Evolutionary conservation across 2,113 vertebrate species (phyloP).

Genomic region (Tachysurus fulvidraco): DNA sequence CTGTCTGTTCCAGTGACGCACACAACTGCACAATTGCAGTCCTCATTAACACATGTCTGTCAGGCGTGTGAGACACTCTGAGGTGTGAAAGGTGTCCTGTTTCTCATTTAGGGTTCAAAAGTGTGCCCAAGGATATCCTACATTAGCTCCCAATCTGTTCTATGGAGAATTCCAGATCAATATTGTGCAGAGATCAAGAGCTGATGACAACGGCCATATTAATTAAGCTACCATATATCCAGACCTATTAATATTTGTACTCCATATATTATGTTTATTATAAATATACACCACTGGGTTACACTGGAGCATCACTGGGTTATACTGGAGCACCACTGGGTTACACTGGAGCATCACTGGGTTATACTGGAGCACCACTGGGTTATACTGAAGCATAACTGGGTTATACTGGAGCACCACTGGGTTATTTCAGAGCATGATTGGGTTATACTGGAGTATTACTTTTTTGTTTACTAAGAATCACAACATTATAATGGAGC

Average conservation of each 20-base stretch:
- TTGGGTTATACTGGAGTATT: background rate
- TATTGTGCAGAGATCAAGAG: slow-evolving; percentile 6
- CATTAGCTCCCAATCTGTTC: background rate
- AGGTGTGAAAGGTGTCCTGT: background rate
- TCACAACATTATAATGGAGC: background rate
- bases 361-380: too few species aligned
- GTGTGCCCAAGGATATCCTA: background rate
- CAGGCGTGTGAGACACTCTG: background rate
- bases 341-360: too few species aligned
- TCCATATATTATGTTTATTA: too few species aligned
- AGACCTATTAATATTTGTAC: background rate
- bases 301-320: too few species aligned
- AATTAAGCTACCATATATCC: background rate
- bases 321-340: too few species aligned
- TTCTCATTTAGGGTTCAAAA: background rate
- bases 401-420: background rate
- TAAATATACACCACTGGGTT: too few species aligned
- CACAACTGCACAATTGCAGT: background rate
- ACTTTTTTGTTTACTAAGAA: too few species aligned
- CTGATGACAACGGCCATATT: background rate
- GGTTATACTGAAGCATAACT: too few species aligned
- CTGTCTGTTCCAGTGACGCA: background rate
- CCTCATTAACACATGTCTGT: slow-evolving; percentile 4
- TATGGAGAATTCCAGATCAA: background rate
- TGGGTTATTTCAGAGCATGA: background rate